Evolutionary conservation across 1,140 invertebrate species (phyloP).

Genomic region (Drosophila hydei): DNA sequence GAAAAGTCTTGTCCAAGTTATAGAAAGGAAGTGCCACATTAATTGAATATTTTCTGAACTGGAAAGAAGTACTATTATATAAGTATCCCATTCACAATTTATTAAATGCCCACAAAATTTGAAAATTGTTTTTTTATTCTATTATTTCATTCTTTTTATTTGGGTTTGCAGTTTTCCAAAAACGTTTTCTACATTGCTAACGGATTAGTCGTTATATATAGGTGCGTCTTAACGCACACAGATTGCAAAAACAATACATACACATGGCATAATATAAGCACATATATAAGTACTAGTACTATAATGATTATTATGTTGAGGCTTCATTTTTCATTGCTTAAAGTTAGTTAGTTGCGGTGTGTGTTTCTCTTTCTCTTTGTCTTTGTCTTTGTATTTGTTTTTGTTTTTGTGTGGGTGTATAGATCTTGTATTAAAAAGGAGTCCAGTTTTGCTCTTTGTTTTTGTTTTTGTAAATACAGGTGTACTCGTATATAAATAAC

Average conservation of each 20-base stretch:
- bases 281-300: conserved; percentile 41
- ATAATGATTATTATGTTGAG: conserved; percentile 35
- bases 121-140: conserved; percentile 56
- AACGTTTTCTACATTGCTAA: conserved; percentile 73
- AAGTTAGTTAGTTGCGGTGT: conserved; percentile 55
- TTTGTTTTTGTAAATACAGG: conserved; percentile 17
- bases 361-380: conserved; percentile 17
- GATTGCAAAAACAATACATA: conserved; percentile 34
- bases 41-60: no score
- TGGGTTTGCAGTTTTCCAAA: conserved; percentile 59
- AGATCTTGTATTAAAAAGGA: no score
- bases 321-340: conserved; percentile 60
- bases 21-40: no score
- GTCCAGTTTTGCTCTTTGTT: no score
- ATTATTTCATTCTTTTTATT: conserved; percentile 40
- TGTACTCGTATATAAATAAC: conserved; percentile 36
- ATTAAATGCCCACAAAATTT: neutral
- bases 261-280: conserved; percentile 53
- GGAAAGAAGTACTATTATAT: no score
- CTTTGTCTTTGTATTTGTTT: no score
- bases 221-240: conserved; percentile 17
- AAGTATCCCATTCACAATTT: no score
- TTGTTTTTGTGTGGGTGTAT: conserved; percentile 24
- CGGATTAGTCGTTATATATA: conserved; percentile 58
- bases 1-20: no score